Conservation (phyloP, 2,888 invertebrate genomes). For the Leptinotarsa juncta region DNA sequence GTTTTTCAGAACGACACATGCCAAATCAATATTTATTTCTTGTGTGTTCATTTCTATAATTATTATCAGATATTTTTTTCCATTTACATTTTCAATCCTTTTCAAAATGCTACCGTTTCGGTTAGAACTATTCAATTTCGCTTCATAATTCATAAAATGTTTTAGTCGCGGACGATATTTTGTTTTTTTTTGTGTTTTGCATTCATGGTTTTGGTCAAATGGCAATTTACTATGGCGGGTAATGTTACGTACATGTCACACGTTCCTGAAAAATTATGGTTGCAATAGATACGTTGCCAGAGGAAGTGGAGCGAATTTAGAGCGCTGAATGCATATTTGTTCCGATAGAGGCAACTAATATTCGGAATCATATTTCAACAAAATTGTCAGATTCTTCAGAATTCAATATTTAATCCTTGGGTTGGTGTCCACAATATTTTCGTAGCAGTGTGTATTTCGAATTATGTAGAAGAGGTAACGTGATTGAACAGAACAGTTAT, state of each 20-base stretch:
- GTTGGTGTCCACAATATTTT: too few species aligned
- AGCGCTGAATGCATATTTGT: slow-evolving; percentile 4
- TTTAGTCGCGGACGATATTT: slow-evolving; percentile 14
- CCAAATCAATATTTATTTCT: too few species aligned
- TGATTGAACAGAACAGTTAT: too few species aligned
- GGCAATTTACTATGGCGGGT: slow-evolving; percentile 16
- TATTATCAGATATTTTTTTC: too few species aligned
- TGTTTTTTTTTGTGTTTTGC: slow-evolving; percentile 9
- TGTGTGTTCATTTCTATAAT: too few species aligned
- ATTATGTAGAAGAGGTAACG: too few species aligned
- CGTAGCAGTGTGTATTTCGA: too few species aligned
- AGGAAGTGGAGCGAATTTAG: slow-evolving; percentile 1
- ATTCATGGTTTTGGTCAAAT: slow-evolving; percentile 18
- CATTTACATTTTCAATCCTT: too few species aligned
- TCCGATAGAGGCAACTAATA: background rate
- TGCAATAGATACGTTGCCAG: slow-evolving; percentile 9
- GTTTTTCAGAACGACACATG: too few species aligned
- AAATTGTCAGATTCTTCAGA: too few species aligned
- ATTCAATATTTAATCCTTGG: too few species aligned
- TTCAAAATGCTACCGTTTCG: background rate
- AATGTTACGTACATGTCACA: slow-evolving; percentile 22
- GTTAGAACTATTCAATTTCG: background rate
- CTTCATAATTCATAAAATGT: slow-evolving; percentile 7
- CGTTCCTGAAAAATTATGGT: slow-evolving; percentile 15
- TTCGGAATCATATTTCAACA: background rate